Conservation (phyloP, 2,797 vertebrate genomes). For the Dromococcyx pavoninus region DNA sequence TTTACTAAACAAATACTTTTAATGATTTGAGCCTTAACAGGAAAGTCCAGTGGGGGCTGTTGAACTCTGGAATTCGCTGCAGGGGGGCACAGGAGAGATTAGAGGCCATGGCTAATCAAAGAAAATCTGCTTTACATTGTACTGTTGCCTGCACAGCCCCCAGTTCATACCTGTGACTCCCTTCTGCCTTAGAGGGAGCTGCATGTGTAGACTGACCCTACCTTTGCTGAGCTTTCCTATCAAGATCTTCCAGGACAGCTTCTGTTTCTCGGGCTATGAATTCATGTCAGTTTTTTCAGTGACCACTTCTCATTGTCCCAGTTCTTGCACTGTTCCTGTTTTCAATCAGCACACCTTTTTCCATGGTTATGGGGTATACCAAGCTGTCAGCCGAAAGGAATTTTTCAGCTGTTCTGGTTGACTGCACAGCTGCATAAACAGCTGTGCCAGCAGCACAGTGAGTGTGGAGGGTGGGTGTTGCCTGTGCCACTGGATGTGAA, state of each 20-base stretch:
- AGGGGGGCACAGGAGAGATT: slow-evolving; percentile 62
- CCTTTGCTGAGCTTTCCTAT: neutral
- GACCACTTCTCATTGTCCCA: neutral
- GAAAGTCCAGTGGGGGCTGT: slow-evolving; percentile 58
- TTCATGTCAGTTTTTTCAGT: neutral
- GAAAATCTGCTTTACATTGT: slow-evolving; percentile 52
- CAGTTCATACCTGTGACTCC: neutral
- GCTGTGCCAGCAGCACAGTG: slow-evolving; percentile 1
- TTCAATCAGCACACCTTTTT: neutral
- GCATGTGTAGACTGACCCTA: neutral
- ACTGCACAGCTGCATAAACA: neutral
- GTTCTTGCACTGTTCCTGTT: neutral
- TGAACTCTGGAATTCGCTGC: slow-evolving; percentile 70
- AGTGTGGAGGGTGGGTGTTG: neutral
- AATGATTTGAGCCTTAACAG: slow-evolving; percentile 64
- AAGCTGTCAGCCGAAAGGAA: neutral
- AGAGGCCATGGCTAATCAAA: slow-evolving; percentile 56
- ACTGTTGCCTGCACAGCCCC: slow-evolving; percentile 3
- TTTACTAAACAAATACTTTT: slow-evolving; percentile 62
- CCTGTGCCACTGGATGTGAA: neutral
- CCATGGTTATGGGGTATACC: neutral
- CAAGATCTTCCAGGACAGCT: neutral
- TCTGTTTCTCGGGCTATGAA: neutral
- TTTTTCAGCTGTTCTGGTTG: neutral
- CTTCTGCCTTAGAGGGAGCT: slow-evolving; percentile 17